These are phyloP conservation scores for Austrolebias charrua DNA, from an alignment of 2,797 vertebrate genomes.

Conservation along the genomic window DNA sequence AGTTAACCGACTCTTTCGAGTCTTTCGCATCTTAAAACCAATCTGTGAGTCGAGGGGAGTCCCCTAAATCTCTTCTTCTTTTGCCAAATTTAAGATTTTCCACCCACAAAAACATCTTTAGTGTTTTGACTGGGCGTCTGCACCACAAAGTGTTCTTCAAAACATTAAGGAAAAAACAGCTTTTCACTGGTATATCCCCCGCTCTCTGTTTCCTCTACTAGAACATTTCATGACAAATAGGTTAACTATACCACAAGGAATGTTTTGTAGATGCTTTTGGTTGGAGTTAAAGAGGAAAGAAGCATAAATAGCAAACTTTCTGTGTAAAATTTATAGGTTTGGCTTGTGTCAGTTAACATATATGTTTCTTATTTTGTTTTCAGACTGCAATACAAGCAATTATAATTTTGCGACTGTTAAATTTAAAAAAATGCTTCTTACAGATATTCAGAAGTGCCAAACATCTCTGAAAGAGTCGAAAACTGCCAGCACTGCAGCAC, in stretches of 20 bases:
- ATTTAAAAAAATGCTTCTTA: constrained; percentile 33
- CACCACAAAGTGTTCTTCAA: constrained; percentile 39
- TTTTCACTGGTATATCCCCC: constrained; percentile 1
- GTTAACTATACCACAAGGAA: not conserved
- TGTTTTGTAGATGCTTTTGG: constrained; percentile 21
- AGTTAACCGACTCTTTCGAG: constrained; percentile 21
- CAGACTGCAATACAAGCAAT: not conserved
- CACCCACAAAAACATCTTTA: constrained; percentile 61
- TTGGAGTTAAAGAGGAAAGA: constrained; percentile 30
- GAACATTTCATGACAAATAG: not conserved
- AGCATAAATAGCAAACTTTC: not conserved
- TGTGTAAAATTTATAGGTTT: not conserved
- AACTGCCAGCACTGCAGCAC: constrained; percentile 56
- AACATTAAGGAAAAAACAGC: constrained; percentile 13
- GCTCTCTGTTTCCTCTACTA: not conserved
- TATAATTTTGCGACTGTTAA: not conserved
- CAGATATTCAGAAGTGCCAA: constrained; percentile 42
- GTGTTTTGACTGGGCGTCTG: constrained; percentile 38
- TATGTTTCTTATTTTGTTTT: not conserved
- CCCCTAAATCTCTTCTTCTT: constrained; percentile 72
- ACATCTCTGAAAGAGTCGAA: constrained; percentile 31
- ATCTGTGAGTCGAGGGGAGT: constrained; percentile 56
- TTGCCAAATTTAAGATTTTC: constrained; percentile 62
- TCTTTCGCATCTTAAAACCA: constrained; percentile 14
- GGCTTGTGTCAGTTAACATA: not conserved